These are phyloP conservation scores for Ichneumoninae sp. DNA, from an alignment of 2,888 invertebrate genomes.

Conservation along the genomic window DNA sequence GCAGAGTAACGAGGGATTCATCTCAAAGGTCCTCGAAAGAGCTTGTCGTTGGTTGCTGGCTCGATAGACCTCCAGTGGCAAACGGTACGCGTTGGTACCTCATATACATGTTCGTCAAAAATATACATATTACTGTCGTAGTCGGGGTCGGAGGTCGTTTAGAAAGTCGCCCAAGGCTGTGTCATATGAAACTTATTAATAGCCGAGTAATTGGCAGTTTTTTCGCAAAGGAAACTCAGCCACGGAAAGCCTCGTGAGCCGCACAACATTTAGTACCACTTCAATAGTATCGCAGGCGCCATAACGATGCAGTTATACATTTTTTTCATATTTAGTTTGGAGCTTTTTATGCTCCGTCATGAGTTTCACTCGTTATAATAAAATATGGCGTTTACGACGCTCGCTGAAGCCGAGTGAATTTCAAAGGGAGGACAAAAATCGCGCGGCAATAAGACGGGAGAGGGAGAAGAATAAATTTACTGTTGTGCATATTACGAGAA, in stretches of 20 bases:
- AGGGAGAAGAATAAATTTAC: not conserved
- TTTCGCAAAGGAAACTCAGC: constrained; percentile 19
- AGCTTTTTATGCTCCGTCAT: not conserved
- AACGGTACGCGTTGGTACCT: not conserved
- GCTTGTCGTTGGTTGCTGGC: not conserved
- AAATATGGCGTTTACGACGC: not conserved
- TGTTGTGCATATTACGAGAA: not conserved
- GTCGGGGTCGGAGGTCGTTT: not conserved
- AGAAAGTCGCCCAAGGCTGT: not conserved
- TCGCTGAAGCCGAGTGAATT: not conserved
- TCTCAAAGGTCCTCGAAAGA: not conserved
- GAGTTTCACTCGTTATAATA: not conserved
- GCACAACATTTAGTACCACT: constrained; percentile 44
- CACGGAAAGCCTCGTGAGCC: constrained; percentile 13
- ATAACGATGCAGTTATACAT: not conserved
- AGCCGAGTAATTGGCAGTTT: constrained; percentile 55
- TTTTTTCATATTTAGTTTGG: constrained; percentile 7
- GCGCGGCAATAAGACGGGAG: not conserved
- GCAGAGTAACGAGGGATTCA: not conserved
- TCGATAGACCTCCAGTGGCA: not conserved
- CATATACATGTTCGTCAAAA: not conserved
- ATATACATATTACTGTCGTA: not conserved
- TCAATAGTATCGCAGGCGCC: constrained; percentile 34
- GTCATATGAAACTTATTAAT: constrained; percentile 36
- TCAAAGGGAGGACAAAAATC: not conserved